Percentiles rank a stretch among this genome's conserved stretches.
phyloP scores from a whole-genome alignment of 2,888 invertebrate species.

The Hoplodrina ambigua region DNA sequence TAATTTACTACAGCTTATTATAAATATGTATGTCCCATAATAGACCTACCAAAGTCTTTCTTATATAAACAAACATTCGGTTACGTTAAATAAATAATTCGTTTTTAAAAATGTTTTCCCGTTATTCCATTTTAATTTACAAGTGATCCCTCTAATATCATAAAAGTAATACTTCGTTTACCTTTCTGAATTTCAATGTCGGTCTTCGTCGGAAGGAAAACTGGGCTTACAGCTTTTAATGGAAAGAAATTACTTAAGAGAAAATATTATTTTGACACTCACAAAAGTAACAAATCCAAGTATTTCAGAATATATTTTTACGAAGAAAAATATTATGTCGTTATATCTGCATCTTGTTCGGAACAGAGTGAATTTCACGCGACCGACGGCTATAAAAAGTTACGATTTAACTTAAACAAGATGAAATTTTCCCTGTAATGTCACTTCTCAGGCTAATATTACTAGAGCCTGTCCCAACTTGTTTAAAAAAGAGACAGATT shows the following conservation, averaged over 20 bases:
- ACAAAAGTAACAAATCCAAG: slow-evolving; percentile 17
- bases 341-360: slow-evolving; percentile 54
- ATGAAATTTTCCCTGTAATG: slow-evolving; percentile 78
- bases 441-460: slow-evolving; percentile 75
- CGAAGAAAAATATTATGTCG: slow-evolving; percentile 47
- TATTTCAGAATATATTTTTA: slow-evolving; percentile 38
- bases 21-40: too few species aligned
- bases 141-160: slow-evolving; percentile 45
- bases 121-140: slow-evolving; percentile 23
- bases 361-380: slow-evolving; percentile 67
- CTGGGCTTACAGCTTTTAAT: slow-evolving; percentile 50
- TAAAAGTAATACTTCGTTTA: slow-evolving; percentile 63
- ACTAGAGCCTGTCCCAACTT: slow-evolving; percentile 65
- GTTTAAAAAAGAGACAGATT: slow-evolving; percentile 69
- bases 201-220: slow-evolving; percentile 44
- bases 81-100: slow-evolving; percentile 2
- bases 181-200: slow-evolving; percentile 62
- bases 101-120: background rate
- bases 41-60: background rate
- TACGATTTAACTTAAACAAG: slow-evolving; percentile 79
- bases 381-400: slow-evolving; percentile 75
- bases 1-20: too few species aligned
- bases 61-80: background rate
- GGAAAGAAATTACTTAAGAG: slow-evolving; percentile 37
- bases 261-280: slow-evolving; percentile 31